Evolutionary conservation across 1,140 invertebrate species (phyloP), one percentile per base, ranked within the genome.

Genomic region (Anastrepha obliqua): DNA sequence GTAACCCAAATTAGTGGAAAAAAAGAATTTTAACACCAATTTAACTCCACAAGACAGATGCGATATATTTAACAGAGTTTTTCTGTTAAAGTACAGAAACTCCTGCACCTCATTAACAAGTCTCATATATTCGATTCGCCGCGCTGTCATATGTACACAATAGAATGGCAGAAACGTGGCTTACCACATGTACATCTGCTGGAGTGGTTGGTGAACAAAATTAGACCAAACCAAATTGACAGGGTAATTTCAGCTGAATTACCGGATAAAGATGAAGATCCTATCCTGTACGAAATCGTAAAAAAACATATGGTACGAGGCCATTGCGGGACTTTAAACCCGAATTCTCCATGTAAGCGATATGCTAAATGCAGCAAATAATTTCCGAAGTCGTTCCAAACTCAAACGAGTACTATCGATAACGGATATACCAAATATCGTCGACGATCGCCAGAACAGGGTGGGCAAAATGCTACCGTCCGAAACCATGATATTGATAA

Each of bases 151-250:
- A 29, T 29, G 29, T 29, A 29, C 29, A 29, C 29, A 29, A 29
- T 29, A 29, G 29, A 29, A 29, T 29, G 29, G 29, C 29, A 29
- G 29, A 29, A 29, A 29, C 29, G 29, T 29, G 29, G 29, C 29
- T 29, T 29, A 29, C 29, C 29, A 29, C 29, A 74, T 74, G 29
- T 74, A 74, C 67, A 74, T 5, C 67, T 74, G 67, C 39, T 74
- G 67, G 67, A 4, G 67, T 74, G 67, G 44, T 74, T 74, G 6
- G 67, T 74, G 67, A 74, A 74, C 67, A 74, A 20, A 74, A 74
- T 74, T 74, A 74, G 67, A 74, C 67, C 67, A 74, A 74, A 74
- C 67, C 67, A 74, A 74, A 74, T 29, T 29, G 29, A 29, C 29
- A 29, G 29, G 29, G 29, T 29, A 0, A 29, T 29, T 29, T 29